Evolutionary conservation across 2,888 invertebrate species (phyloP).

Genomic region (Sclerodermus sp.): DNA sequence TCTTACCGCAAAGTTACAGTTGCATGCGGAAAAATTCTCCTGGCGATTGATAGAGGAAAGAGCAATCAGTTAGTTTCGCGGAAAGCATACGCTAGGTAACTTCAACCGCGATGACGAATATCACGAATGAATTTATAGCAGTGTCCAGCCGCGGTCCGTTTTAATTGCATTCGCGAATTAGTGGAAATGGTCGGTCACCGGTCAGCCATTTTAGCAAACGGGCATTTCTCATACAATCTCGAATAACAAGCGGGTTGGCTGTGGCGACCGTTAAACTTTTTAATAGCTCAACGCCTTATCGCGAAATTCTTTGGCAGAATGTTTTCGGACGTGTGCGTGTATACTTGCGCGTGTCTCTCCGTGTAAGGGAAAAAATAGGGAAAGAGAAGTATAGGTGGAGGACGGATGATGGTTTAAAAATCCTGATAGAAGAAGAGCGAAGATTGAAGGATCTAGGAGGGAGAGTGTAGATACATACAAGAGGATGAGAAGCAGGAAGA

Average conservation of each 20-base stretch:
- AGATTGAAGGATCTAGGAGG: background rate
- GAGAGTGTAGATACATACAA: background rate
- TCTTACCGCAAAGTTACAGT: no score
- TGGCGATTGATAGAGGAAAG: no score
- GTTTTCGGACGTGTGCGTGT: no score
- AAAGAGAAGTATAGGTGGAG: background rate
- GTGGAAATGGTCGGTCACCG: conserved; percentile 16
- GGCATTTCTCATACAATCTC: conserved; percentile 17
- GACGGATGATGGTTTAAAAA: conserved; percentile 4
- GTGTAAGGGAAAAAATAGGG: conserved; percentile 9
- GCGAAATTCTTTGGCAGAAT: conserved; percentile 18
- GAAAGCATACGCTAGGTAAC: background rate
- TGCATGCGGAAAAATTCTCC: no score
- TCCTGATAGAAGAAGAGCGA: background rate
- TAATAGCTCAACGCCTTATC: conserved; percentile 27
- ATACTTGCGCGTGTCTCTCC: no score
- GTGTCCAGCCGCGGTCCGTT: conserved; percentile 9
- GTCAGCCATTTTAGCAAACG: conserved; percentile 13
- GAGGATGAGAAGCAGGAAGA: background rate
- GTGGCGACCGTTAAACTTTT: conserved; percentile 23
- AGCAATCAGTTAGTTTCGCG: no score
- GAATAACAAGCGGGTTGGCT: conserved; percentile 18
- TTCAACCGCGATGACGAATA: conserved; percentile 5
- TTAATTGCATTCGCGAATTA: conserved; percentile 28
- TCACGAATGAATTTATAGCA: conserved; percentile 4